Evolutionary conservation across 2,797 vertebrate genomes (phyloP), one percentile per base, ranked within the genome.

Genomic region (Sebastes miniatus): DNA sequence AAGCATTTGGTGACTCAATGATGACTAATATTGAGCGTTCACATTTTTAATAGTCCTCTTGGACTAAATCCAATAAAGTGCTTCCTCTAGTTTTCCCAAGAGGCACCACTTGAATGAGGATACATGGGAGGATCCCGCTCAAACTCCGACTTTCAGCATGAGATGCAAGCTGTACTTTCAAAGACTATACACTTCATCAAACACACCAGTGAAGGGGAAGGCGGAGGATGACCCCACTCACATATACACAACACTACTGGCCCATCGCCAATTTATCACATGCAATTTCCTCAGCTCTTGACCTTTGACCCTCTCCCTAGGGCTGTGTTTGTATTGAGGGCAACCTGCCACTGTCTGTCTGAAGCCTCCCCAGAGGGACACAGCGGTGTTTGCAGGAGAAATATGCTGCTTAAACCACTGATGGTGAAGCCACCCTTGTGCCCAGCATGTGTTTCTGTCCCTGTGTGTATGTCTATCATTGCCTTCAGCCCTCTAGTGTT

Each of bases 271-370:
- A 87, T 93, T 93, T 81, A 92, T 90, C 81, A 89, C 87, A 91
- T 18, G 50, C 87, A 85, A 91, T 94, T 91, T 92, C 88, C 83
- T 83, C 81, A 76, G 88, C 82, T 90, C 76, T 91, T 89, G 89
- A 91, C 84, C 83, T 89, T 47, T 84, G 86, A 92, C 85, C 84
- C 18, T 79, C 43, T 82, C 84, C 73, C 75, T 73, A 22, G 56
- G 72, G 78, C 83, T 79, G 68, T 92, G 84, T 91, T 91, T 91
- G 81, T 84, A 84, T 89, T 80, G 67, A 90, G 81, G 83, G 76
- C 74, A 77, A 68, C 10, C 31, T 72, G 81, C 85, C 58, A 59
- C 86, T 77, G 82, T 89, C 84, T 85, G 69, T 80, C 68, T 79
- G 69, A 88, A 82, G 87, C 74, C 73, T 82, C 80, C 86, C 76